Percentiles rank a stretch among this genome's conserved stretches.
These are phyloP conservation scores for Gopherus evgoodei DNA, from an alignment of 2,113 vertebrate species.

Conservation along the genomic window DNA sequence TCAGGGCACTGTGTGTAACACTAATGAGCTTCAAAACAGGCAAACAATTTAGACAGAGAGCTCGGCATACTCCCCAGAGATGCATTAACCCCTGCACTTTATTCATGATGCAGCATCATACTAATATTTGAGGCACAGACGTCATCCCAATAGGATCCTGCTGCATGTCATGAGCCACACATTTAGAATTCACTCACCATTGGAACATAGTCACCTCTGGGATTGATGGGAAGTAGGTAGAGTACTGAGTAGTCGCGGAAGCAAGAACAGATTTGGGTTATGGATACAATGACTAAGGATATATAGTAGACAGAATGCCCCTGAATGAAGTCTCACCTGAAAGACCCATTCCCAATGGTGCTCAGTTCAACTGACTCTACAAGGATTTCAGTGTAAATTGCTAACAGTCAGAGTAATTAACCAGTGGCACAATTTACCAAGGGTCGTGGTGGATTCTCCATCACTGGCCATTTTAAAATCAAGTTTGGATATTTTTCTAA, in stretches of 20 bases:
- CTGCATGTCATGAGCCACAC: fast-evolving
- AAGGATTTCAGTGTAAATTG: not conserved
- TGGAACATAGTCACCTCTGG: not conserved
- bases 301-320: not conserved
- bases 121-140: fast-evolving
- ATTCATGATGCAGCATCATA: not conserved
- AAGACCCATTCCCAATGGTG: not conserved
- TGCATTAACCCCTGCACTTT: constrained; percentile 37
- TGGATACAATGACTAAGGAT: not conserved
- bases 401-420: not conserved
- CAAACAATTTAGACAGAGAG: not conserved
- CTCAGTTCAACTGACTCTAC: not conserved
- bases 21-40: constrained; percentile 49
- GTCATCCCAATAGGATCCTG: not conserved
- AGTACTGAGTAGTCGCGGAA: fast-evolving
- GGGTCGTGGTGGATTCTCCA: not conserved
- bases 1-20: constrained; percentile 16
- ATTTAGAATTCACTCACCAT: not conserved
- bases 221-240: not conserved
- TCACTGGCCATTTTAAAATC: not conserved
- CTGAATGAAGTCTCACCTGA: not conserved
- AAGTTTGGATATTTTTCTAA: not conserved
- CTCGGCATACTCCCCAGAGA: not conserved
- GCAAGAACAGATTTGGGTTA: not conserved
- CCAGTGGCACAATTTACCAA: not conserved